Conservation (phyloP, 2,888 invertebrate genomes). For the Prenolepis imparis region DNA sequence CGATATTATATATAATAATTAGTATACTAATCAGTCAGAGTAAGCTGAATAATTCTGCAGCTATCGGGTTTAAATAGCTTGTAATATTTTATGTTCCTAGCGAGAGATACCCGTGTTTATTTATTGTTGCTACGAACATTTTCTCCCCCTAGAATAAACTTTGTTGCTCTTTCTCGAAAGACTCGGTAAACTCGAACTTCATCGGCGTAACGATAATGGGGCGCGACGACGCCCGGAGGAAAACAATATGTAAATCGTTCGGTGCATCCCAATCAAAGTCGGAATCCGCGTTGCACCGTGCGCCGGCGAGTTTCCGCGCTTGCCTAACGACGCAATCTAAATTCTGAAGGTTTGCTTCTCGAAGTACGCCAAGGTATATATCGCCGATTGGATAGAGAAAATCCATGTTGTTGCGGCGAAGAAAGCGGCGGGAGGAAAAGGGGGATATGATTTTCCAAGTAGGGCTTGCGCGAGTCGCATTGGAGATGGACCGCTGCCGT, state of each 20-base stretch:
- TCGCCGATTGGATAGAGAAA: slow-evolving; percentile 54
- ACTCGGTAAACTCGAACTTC: slow-evolving; percentile 68
- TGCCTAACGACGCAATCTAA: slow-evolving; percentile 82
- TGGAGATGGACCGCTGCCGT: slow-evolving; percentile 51
- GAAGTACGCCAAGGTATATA: slow-evolving; percentile 59
- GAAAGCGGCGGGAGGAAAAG: background rate
- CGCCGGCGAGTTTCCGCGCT: slow-evolving; percentile 66
- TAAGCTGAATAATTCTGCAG: background rate
- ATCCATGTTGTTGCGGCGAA: slow-evolving; percentile 34
- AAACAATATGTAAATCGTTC: slow-evolving; percentile 81
- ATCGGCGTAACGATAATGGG: slow-evolving; percentile 76
- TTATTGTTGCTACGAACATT: background rate
- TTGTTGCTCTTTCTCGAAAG: background rate
- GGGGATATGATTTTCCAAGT: slow-evolving; percentile 27
- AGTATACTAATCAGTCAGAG: background rate
- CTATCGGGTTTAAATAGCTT: slow-evolving; percentile 28
- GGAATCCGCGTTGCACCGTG: slow-evolving; percentile 61
- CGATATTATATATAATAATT: background rate
- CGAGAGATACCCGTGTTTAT: background rate
- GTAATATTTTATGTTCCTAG: slow-evolving; percentile 14
- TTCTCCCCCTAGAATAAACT: background rate
- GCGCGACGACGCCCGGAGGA: slow-evolving; percentile 69
- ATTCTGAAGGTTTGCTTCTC: slow-evolving; percentile 73
- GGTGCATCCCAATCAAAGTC: slow-evolving; percentile 77
- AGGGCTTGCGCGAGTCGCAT: slow-evolving; percentile 31